Evolutionary conservation across 2,888 invertebrate species (phyloP).

Genomic region (Nudaria mundana): DNA sequence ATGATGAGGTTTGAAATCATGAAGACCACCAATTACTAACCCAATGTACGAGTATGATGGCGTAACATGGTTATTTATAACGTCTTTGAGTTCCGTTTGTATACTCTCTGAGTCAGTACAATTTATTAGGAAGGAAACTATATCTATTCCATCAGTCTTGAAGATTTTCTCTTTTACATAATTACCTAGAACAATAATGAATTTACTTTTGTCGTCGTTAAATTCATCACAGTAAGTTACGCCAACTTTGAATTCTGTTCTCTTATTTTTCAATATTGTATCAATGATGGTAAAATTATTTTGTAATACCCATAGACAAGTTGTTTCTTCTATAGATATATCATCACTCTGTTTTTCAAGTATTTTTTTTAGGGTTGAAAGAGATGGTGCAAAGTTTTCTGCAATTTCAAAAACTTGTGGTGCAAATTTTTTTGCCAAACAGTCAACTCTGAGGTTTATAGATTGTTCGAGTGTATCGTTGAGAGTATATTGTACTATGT

Average conservation of each 20-base stretch:
- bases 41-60: conserved; percentile 3
- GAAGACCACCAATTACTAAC: not conserved
- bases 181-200: not conserved
- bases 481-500: not conserved
- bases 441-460: too few relatives aligned
- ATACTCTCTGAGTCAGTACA: not conserved
- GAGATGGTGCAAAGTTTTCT: not conserved
- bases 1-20: not conserved
- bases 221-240: not conserved
- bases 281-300: not conserved
- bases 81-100: not conserved
- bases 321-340: not conserved
- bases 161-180: not conserved
- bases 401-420: not conserved
- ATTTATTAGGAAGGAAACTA: not conserved
- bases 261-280: not conserved
- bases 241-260: not conserved
- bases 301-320: not conserved
- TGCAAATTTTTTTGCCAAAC: not conserved
- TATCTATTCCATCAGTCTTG: not conserved
- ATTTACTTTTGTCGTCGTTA: not conserved
- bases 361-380: not conserved
- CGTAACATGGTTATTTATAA: not conserved
- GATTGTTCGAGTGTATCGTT: too few relatives aligned
- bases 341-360: not conserved